Evolutionary conservation across 2,888 invertebrate genomes (phyloP).

Genomic region (Apamea monoglypha): DNA sequence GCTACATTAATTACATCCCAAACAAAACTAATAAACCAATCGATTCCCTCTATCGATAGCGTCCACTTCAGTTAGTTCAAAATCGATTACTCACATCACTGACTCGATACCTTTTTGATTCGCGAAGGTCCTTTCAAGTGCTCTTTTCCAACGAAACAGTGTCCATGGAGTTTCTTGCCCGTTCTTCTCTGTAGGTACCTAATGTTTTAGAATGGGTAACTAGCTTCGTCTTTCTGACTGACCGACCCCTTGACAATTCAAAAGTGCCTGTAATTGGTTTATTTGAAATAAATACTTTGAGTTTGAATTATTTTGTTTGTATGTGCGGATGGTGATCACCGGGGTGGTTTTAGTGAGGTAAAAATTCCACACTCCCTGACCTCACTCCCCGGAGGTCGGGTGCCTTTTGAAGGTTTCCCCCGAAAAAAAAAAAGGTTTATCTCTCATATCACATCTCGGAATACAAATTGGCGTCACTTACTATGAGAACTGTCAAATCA

Average conservation of each 20-base stretch:
- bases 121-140: conserved; percentile 8
- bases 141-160: not conserved
- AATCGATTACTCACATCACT: conserved; percentile 53
- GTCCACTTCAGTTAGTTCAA: conserved; percentile 43
- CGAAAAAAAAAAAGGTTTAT: too few species aligned
- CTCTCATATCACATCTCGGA: too few species aligned
- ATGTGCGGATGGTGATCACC: too few species aligned
- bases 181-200: not conserved
- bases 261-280: not conserved
- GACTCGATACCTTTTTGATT: conserved; percentile 40
- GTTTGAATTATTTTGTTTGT: too few species aligned
- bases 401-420: too few species aligned
- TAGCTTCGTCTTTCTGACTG: not conserved
- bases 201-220: not conserved
- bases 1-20: conserved; percentile 15
- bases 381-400: too few species aligned
- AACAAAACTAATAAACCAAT: conserved; percentile 35
- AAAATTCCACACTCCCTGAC: too few species aligned
- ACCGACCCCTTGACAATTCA: not conserved
- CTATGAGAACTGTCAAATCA: too few species aligned
- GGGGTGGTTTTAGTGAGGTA: too few species aligned
- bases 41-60: not conserved
- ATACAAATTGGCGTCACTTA: too few species aligned
- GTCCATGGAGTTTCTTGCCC: not conserved
- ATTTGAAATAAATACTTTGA: too few species aligned